phyloP scores from a whole-genome alignment of 2,888 invertebrate genomes.

The Amiota minor region DNA sequence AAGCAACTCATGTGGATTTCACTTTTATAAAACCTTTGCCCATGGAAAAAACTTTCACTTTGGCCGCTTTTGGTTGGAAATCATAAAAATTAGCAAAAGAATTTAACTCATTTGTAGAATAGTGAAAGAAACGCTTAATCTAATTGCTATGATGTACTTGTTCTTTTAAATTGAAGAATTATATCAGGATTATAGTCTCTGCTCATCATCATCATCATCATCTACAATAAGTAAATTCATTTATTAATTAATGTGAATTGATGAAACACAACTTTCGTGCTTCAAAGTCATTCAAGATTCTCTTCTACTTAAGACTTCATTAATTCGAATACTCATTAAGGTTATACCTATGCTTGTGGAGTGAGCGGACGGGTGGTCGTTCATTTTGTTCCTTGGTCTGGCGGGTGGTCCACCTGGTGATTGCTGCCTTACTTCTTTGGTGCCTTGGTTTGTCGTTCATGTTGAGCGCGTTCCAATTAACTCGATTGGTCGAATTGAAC shows the following conservation, averaged over 20 bases:
- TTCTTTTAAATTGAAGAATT: no score
- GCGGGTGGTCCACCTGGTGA: neutral
- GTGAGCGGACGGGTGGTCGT: neutral
- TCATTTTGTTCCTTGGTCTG: no score
- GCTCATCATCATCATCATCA: no score
- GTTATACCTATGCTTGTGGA: slow-evolving; percentile 1
- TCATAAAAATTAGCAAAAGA: slow-evolving; percentile 14
- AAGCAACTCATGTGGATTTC: no score
- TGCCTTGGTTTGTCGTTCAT: neutral
- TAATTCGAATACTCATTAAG: slow-evolving; percentile 20
- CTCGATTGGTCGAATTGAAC: neutral
- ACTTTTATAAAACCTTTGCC: no score
- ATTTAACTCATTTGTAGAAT: no score
- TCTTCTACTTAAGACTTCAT: neutral
- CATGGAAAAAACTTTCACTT: slow-evolving; percentile 45
- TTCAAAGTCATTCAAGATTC: neutral
- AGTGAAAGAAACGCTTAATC: no score
- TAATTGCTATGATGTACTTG: no score
- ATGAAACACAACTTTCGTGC: neutral
- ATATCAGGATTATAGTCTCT: no score
- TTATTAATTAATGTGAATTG: slow-evolving; percentile 11
- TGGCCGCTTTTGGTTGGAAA: slow-evolving; percentile 18
- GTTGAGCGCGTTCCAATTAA: slow-evolving; percentile 18
- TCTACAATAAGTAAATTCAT: neutral
- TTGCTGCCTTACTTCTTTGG: neutral